phyloP scores from a whole-genome alignment of 2,797 vertebrate species.

The Takifugu rubripes region DNA sequence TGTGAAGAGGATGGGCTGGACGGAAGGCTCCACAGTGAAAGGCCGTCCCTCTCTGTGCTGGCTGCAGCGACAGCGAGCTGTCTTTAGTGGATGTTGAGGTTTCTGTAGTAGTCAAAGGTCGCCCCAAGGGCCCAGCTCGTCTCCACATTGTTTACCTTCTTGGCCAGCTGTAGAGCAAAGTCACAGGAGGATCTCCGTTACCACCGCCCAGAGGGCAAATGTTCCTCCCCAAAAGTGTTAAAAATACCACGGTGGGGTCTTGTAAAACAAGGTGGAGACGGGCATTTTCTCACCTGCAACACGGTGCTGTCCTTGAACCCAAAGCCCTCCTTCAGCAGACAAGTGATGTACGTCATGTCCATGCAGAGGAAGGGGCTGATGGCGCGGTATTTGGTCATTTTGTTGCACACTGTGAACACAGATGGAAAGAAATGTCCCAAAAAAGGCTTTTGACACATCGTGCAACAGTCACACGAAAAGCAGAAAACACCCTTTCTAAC shows the following conservation, averaged over 20 bases:
- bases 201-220: conserved; percentile 6
- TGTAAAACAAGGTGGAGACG: background rate
- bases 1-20: conserved; percentile 43
- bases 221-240: background rate
- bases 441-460: conserved; percentile 6
- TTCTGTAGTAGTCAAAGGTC: conserved; percentile 90
- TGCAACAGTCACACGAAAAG: background rate
- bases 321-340: conserved; percentile 94
- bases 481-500: conserved; percentile 36
- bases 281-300: conserved; percentile 81
- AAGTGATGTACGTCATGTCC: conserved; percentile 97
- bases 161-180: conserved; percentile 81
- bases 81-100: conserved; percentile 84
- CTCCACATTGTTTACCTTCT: conserved; percentile 98
- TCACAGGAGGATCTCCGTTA: conserved; percentile 16
- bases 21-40: conserved; percentile 56
- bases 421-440: conserved; percentile 25
- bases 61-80: conserved; percentile 51
- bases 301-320: conserved; percentile 91
- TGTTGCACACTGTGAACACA: conserved; percentile 86
- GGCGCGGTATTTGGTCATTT: conserved; percentile 87
- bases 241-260: background rate
- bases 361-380: conserved; percentile 96
- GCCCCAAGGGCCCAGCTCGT: conserved; percentile 97
- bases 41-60: conserved; percentile 67